These are phyloP conservation scores for Oophaga pumilio DNA, from an alignment of 2,113 vertebrate genomes.

Conservation along the genomic window DNA sequence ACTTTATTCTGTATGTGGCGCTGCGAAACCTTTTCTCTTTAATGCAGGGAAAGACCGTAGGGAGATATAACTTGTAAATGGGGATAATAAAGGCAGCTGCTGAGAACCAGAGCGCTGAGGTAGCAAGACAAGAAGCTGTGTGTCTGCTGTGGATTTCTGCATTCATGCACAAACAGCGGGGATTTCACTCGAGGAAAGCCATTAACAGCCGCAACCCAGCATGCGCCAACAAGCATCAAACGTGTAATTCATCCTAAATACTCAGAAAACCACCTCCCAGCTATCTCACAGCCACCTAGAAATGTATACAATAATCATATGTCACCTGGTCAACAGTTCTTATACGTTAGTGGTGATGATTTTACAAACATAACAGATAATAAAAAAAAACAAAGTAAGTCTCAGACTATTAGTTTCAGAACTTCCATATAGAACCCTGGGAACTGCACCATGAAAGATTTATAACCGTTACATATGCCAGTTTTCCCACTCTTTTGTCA, in stretches of 20 bases:
- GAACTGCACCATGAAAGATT: not conserved
- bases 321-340: not conserved
- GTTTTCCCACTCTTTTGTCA: not conserved
- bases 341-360: not conserved
- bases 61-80: slow-evolving; percentile 32
- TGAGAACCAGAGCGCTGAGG: slow-evolving; percentile 19
- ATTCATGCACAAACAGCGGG: slow-evolving; percentile 33
- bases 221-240: slow-evolving; percentile 1
- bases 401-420: not conserved
- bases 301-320: not conserved
- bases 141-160: slow-evolving; percentile 12
- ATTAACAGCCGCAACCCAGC: slow-evolving; percentile 26
- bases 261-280: slow-evolving; percentile 2
- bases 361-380: not conserved
- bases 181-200: slow-evolving; percentile 13
- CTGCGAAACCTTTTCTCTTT: not conserved
- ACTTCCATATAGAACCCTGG: not conserved
- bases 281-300: not conserved
- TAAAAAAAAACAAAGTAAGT: not conserved
- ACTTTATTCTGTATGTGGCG: not conserved
- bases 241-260: slow-evolving; percentile 35
- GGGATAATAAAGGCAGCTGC: slow-evolving; percentile 42
- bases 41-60: slow-evolving; percentile 22
- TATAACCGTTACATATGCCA: not conserved
- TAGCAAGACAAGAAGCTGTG: slow-evolving; percentile 35